Conservation (phyloP, 2,113 vertebrate species). For the Prinia subflava region DNA sequence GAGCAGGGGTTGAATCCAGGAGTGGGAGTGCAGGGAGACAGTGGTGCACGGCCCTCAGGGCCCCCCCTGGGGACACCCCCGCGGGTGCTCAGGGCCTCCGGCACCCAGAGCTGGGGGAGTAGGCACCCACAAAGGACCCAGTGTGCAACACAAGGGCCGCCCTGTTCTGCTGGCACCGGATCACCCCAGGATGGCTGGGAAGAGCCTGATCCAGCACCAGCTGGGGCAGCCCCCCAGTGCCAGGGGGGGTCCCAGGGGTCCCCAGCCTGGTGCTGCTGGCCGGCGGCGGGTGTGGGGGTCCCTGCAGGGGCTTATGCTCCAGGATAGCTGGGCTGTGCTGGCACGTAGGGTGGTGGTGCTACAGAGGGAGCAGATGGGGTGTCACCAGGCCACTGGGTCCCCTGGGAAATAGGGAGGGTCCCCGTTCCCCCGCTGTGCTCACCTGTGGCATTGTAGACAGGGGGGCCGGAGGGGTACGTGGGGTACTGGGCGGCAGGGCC, state of each 20-base stretch:
- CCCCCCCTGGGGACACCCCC: neutral
- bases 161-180: neutral
- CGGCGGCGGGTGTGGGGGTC: neutral
- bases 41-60: neutral
- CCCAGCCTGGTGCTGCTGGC: neutral
- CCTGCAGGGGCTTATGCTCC: neutral
- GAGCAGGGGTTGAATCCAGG: neutral
- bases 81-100: neutral
- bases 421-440: neutral
- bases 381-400: neutral
- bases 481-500: neutral
- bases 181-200: neutral
- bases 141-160: neutral
- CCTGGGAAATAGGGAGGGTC: no score
- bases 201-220: neutral
- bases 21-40: neutral
- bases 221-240: neutral
- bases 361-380: fast-evolving
- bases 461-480: neutral
- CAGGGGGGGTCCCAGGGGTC: fast-evolving
- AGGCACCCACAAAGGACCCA: slow-evolving; percentile 24
- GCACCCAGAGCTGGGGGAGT: neutral
- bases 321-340: neutral
- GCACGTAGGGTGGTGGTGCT: slow-evolving; percentile 20
- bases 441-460: slow-evolving; percentile 38